Conservation (phyloP, 2,797 vertebrate genomes). For the Neostethus bicornis region DNA sequence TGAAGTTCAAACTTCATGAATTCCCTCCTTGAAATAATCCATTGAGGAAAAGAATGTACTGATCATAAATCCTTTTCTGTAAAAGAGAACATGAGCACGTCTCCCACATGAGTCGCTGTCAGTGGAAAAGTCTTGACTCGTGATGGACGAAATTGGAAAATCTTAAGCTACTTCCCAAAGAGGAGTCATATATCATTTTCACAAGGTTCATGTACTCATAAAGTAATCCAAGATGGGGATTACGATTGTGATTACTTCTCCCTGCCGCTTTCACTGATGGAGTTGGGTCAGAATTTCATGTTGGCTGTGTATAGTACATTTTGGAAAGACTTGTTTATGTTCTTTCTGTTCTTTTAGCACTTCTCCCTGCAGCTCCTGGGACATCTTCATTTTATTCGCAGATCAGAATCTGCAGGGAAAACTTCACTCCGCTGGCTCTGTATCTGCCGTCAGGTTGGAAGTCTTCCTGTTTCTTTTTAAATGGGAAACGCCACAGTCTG, state of each 20-base stretch:
- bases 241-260: slow-evolving; percentile 6
- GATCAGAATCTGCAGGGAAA: slow-evolving; percentile 19
- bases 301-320: slow-evolving; percentile 19
- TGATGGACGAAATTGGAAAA: neutral
- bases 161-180: slow-evolving; percentile 12
- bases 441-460: slow-evolving; percentile 49
- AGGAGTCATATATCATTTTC: slow-evolving; percentile 5
- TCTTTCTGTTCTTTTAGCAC: slow-evolving; percentile 34
- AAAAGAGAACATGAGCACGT: slow-evolving; percentile 36
- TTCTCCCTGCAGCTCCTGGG: slow-evolving; percentile 17
- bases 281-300: slow-evolving; percentile 6
- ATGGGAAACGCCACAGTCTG: slow-evolving; percentile 69
- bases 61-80: slow-evolving; percentile 13
- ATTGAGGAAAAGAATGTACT: slow-evolving; percentile 14
- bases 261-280: slow-evolving; percentile 2
- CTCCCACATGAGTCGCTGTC: slow-evolving; percentile 12
- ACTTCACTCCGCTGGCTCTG: slow-evolving; percentile 23
- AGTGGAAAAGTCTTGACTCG: neutral
- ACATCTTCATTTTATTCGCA: slow-evolving; percentile 30
- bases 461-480: slow-evolving; percentile 67
- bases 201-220: slow-evolving; percentile 6
- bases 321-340: slow-evolving; percentile 37
- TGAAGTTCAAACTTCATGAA: slow-evolving; percentile 9
- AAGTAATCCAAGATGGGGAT: slow-evolving; percentile 12
- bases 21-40: slow-evolving; percentile 18